These are phyloP conservation scores for Anoplophora glabripennis DNA, from an alignment of 1,140 invertebrate genomes.

Conservation along the genomic window DNA sequence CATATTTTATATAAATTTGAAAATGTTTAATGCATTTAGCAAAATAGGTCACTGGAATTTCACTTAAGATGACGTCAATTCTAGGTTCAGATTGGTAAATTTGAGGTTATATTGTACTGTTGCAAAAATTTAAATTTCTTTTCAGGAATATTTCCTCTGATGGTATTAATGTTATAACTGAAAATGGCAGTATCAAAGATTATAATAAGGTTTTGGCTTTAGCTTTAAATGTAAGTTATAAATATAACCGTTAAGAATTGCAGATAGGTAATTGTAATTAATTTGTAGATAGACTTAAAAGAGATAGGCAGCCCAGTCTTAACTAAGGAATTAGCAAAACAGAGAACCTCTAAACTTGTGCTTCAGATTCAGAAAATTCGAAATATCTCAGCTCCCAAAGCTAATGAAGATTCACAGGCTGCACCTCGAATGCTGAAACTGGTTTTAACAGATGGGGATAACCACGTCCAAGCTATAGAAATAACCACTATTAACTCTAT, in stretches of 20 bases:
- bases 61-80: conserved; percentile 8
- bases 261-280: conserved; percentile 11
- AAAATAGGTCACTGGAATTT: too few relatives aligned
- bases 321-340: conserved; percentile 57
- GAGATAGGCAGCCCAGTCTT: conserved; percentile 67
- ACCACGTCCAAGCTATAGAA: conserved; percentile 73
- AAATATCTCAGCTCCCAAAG: conserved; percentile 86
- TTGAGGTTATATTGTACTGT: background rate
- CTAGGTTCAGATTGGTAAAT: conserved; percentile 32
- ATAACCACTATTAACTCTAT: conserved; percentile 64
- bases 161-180: conserved; percentile 62
- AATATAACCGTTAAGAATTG: conserved; percentile 9
- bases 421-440: conserved; percentile 81
- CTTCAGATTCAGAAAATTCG: conserved; percentile 85
- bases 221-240: conserved; percentile 67
- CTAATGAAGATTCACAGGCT: conserved; percentile 77
- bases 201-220: conserved; percentile 61
- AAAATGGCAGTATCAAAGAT: conserved; percentile 63
- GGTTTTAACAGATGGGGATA: conserved; percentile 80
- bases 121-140: conserved; percentile 24
- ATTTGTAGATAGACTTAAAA: conserved; percentile 72
- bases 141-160: conserved; percentile 67
- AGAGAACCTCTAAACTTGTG: conserved; percentile 62
- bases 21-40: too few relatives aligned
- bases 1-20: too few relatives aligned